A percentile compares a stretch with the other conserved stretches of the same genome.
Evolutionary conservation across 2,797 vertebrate genomes (phyloP).

Genomic region (Acomys russatus): DNA sequence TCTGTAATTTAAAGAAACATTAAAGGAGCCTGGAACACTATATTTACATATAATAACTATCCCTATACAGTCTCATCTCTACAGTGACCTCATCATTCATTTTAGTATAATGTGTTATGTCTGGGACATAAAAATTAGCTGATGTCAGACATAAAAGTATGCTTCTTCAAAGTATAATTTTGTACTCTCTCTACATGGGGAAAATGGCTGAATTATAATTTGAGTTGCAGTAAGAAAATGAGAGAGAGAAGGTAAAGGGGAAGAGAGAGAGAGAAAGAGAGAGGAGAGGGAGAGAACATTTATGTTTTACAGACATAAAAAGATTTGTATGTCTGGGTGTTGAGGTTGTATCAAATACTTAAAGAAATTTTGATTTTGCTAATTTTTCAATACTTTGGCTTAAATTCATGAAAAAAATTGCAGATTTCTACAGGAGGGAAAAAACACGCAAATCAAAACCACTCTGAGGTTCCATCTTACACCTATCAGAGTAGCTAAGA

Average conservation of each 20-base stretch:
- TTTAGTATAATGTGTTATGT: neutral
- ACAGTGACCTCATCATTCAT: neutral
- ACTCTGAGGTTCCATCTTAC: no score
- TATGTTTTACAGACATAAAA: neutral
- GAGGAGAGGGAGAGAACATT: neutral
- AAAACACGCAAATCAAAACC: neutral
- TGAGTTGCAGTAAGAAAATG: neutral
- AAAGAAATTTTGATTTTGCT: neutral
- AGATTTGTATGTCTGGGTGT: neutral
- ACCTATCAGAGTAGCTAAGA: no score
- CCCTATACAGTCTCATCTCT: neutral
- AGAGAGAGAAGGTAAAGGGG: neutral
- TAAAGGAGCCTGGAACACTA: conserved; percentile 14
- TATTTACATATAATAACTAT: conserved; percentile 9
- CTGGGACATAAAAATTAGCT: conserved; percentile 29
- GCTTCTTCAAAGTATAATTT: conserved; percentile 29
- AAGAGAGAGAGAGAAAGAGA: no score
- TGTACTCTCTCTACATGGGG: neutral
- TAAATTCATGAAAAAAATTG: conserved; percentile 26
- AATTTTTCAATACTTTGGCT: neutral
- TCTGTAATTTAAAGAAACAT: conserved; percentile 58
- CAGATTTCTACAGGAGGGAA: neutral
- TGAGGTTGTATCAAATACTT: neutral
- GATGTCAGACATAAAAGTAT: conserved; percentile 9
- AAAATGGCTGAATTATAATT: neutral